Base-by-base conservation (phyloP, 1,140 invertebrate species). In the Drosophila mayri region DNA sequence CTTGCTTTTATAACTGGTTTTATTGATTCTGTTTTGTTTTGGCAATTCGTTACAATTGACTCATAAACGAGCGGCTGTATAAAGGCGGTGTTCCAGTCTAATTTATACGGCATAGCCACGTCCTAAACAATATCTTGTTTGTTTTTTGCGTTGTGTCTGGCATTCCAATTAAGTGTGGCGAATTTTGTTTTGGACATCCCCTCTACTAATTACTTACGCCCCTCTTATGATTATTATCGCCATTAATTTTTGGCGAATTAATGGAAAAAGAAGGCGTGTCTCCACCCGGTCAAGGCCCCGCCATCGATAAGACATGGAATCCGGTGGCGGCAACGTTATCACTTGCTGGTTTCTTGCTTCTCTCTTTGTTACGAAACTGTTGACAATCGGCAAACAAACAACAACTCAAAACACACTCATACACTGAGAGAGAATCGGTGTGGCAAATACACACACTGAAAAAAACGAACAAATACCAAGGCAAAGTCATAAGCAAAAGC, bases 21-120 rank as follows among this genome's bases (percentile, higher is more conserved):
- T 80, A 77, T 80, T 76, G 71, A 80, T 84, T 87, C 76, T 83
- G 71, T 83, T 87, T 87, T 87, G 85, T 88, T 87, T 84, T 63
- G 38, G 28, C 44, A 50, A 67, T 87, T 87, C 80, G 76, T 87
- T 84, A 84, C 84, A 87, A 87, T 80, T 62, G 71, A 55, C 77
- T 49, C 81, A 85, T 85, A 80, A 76, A 60, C 32, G 44, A 60
- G 40, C 8, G 32, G 38, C 46, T 47, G 25, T 30, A 66, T 44
- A 63, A 70, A 50, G 41, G 74, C 73, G 73, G 62, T 41, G 52
- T 41, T 77, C 32, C 64, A 46, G 55, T 49, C 63, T 38, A 77
- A 77, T 60, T 68, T 77, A 68, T 61, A 22, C 64, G 37, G 28
- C 25, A 58, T 46, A 66, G 61, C 60, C 46, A 65, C 35, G 50